These are phyloP conservation scores for Ceratina calcarata DNA, from an alignment of 1,140 invertebrate genomes.

Conservation along the genomic window DNA sequence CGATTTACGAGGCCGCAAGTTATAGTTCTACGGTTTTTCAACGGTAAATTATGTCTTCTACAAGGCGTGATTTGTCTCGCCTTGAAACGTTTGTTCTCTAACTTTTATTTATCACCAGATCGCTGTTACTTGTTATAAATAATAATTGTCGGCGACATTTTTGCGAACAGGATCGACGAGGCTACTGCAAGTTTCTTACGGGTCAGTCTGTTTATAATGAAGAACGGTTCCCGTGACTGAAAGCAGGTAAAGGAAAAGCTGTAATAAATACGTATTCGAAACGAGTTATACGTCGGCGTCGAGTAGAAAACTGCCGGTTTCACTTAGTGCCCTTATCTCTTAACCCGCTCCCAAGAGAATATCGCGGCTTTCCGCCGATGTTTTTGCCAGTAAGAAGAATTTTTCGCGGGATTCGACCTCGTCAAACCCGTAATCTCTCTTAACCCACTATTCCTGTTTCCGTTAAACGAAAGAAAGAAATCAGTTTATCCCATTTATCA, in stretches of 20 bases:
- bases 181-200: not conserved
- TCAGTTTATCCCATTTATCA: not conserved
- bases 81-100: too few species aligned
- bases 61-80: too few species aligned
- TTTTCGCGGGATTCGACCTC: conserved; percentile 6
- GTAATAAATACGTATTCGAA: conserved; percentile 46
- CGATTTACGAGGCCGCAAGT: not conserved
- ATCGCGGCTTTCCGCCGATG: conserved; percentile 9
- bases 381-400: not conserved
- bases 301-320: conserved; percentile 46
- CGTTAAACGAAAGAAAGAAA: not conserved
- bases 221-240: conserved; percentile 38
- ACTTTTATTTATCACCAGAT: too few species aligned
- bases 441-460: not conserved
- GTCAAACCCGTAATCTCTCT: not conserved
- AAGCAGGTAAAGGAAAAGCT: conserved; percentile 46
- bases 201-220: conserved; percentile 29
- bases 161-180: too few species aligned
- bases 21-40: not conserved
- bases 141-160: too few species aligned
- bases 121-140: too few species aligned
- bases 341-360: conserved; percentile 31
- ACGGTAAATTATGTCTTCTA: not conserved
- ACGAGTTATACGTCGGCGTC: conserved; percentile 25
- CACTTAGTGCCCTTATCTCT: conserved; percentile 38